Evolutionary conservation across 2,888 invertebrate genomes (phyloP).

Genomic region (Troilus luridus): DNA sequence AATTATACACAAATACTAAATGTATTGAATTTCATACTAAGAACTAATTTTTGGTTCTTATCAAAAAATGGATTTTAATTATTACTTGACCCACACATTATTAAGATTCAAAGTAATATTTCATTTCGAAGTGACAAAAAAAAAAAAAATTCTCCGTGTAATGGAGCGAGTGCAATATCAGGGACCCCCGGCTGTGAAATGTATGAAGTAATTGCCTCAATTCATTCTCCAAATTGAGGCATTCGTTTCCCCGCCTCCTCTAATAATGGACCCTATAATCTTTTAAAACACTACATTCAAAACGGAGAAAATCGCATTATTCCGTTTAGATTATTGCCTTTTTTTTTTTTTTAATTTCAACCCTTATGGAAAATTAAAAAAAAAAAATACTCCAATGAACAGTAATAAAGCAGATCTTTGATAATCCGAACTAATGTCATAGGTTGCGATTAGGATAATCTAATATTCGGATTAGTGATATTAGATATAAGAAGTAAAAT

Average conservation of each 20-base stretch:
- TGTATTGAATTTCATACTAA: no score
- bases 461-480: no score
- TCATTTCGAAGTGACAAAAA: background rate
- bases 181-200: background rate
- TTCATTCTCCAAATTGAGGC: conserved; percentile 23
- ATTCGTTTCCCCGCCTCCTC: background rate
- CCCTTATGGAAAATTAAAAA: background rate
- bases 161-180: conserved; percentile 8
- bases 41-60: background rate
- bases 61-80: background rate
- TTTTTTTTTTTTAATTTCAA: background rate
- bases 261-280: conserved; percentile 29
- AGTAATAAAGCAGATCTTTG: background rate
- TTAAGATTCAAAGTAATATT: background rate
- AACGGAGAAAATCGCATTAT: background rate
- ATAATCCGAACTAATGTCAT: no score
- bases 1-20: no score
- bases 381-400: background rate
- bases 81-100: background rate
- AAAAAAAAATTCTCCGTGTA: background rate
- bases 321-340: background rate
- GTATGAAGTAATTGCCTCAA: conserved; percentile 34
- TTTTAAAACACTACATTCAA: conserved; percentile 27
- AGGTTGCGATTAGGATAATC: no score
- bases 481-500: no score